These are phyloP conservation scores for Leucania comma DNA, from an alignment of 2,888 invertebrate genomes.

Conservation along the genomic window DNA sequence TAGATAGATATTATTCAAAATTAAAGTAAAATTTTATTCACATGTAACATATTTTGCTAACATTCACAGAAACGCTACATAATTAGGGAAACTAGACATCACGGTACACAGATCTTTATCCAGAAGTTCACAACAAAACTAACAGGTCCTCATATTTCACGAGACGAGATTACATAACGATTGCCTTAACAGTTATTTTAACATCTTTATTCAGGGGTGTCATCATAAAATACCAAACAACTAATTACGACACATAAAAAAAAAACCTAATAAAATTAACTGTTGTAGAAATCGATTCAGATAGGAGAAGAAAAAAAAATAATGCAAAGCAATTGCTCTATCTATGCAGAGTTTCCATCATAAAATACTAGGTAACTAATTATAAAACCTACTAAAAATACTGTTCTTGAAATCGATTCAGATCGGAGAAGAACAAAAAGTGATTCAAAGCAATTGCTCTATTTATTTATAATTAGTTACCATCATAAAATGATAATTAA, in stretches of 20 bases:
- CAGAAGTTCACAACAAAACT: conserved; percentile 74
- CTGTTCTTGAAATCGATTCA: neutral
- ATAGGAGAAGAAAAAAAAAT: neutral
- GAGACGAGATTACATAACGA: conserved; percentile 62
- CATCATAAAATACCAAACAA: conserved; percentile 21
- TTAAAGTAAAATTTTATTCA: too few species aligned
- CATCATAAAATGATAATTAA: too few species aligned
- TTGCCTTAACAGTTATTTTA: conserved; percentile 70
- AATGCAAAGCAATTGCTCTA: too few species aligned
- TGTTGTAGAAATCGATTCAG: neutral
- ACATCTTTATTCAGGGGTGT: conserved; percentile 65
- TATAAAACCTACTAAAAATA: too few species aligned
- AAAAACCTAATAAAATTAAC: neutral
- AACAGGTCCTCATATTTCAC: conserved; percentile 74
- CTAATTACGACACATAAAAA: too few species aligned
- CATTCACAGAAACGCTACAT: conserved; percentile 68
- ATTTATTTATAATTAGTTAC: too few species aligned
- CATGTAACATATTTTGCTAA: conserved; percentile 36
- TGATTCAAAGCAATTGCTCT: neutral
- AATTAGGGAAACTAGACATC: conserved; percentile 77
- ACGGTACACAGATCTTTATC: conserved; percentile 76
- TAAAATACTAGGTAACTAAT: too few species aligned
- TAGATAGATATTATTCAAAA: neutral
- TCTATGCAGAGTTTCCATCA: too few species aligned
- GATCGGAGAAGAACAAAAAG: neutral